These are phyloP conservation scores for Chromoteleia sp. DNA, from an alignment of 2,888 invertebrate species.

Conservation along the genomic window DNA sequence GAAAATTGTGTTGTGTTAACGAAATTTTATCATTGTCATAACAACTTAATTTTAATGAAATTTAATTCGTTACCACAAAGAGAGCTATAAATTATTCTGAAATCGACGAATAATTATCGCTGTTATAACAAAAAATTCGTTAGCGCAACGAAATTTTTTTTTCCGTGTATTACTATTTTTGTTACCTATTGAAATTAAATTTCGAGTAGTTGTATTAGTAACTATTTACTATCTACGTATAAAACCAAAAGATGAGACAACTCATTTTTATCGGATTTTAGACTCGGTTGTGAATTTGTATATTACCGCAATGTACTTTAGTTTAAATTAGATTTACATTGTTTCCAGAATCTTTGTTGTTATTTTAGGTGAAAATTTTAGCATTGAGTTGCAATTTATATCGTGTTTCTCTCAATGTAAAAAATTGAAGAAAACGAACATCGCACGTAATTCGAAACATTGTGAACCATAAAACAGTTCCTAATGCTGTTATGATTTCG, in stretches of 20 bases:
- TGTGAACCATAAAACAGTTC: slow-evolving; percentile 49
- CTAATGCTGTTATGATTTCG: slow-evolving; percentile 52
- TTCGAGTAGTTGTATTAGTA: not conserved
- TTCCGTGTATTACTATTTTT: no score
- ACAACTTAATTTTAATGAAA: no score
- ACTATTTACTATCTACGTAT: not conserved
- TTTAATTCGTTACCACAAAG: no score
- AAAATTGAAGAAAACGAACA: not conserved
- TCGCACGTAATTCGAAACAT: slow-evolving; percentile 30
- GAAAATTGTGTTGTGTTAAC: no score
- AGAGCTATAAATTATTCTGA: no score
- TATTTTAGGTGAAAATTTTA: slow-evolving; percentile 65
- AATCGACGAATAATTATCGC: no score
- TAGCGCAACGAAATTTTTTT: no score
- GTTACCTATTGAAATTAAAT: not conserved
- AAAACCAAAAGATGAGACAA: not conserved
- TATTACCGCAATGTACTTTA: slow-evolving; percentile 51
- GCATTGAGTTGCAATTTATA: slow-evolving; percentile 57
- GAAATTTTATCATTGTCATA: no score
- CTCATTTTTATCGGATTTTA: slow-evolving; percentile 22
- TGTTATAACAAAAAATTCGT: no score
- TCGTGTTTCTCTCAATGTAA: slow-evolving; percentile 57
- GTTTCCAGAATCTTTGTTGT: slow-evolving; percentile 59
- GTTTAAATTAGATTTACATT: slow-evolving; percentile 48
- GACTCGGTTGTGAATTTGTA: slow-evolving; percentile 65